Evolutionary conservation across 2,113 vertebrate species (phyloP), one percentile per base, ranked within the genome.

Genomic region (Edolisoma coerulescens): DNA sequence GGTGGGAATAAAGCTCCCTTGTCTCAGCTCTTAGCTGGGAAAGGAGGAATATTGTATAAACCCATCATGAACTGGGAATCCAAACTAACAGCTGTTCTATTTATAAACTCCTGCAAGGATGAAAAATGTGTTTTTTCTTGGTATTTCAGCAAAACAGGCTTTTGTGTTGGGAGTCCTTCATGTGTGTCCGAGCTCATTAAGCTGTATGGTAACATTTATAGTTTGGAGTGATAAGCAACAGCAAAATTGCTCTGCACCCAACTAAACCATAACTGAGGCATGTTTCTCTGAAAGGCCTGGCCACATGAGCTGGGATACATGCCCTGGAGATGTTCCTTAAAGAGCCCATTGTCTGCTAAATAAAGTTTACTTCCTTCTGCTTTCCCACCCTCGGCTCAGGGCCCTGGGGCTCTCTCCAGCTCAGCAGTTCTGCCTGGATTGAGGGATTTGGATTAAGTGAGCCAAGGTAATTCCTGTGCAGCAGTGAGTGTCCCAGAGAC

Each of bases 31-130:
- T 54, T 83, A 71, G 50, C 68, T 87, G 77, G 73, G 68, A 94
- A 93, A 84, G 87, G 89, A 35, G 53, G 74, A 88, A 90, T 71
- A 71, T 27, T 94, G 59, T 57, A 49, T 78, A 89, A 95, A 68
- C 16, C 4, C 8, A 35, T 85, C 50, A 16, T 85, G 84, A 90
- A 68, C 61, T 80, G 76, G 71, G 50, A 42, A 27, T 42, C 80
- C 93, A 85, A 90, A 61, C 71, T 63, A 77, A 52, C 90, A 80
- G 59, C 71, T 84, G 45, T 83, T 87, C 91, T 97, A 95, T 97
- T 97, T 96, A 93, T 95, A 95, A 95, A 67, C 65, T n/a, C 47
- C 13, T 69, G 28, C 65, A 44, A 78, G 65, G 84, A 78, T 83
- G 42, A 90, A 87, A 65, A 90, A 79, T 60, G 33, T 86, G 50